Conservation (phyloP, 2,888 invertebrate species). For the Idaea aversata region DNA sequence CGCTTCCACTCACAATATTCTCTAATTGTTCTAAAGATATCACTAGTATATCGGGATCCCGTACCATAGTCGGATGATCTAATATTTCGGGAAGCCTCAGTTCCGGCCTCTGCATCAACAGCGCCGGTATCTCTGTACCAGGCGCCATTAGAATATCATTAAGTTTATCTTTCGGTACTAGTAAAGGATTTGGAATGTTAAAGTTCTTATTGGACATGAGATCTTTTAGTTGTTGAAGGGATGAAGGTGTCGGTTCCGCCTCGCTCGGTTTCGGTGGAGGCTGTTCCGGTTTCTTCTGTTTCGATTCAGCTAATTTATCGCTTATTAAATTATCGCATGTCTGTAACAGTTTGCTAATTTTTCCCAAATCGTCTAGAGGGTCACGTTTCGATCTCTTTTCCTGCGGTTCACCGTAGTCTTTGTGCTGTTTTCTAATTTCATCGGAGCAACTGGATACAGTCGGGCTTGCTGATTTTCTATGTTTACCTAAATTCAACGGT, state of each 20-base stretch:
- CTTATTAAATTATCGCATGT: constrained; percentile 43
- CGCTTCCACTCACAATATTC: constrained; percentile 78
- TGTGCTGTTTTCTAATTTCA: constrained; percentile 81
- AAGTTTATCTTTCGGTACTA: constrained; percentile 88
- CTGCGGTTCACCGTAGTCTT: constrained; percentile 75
- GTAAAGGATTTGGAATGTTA: constrained; percentile 89
- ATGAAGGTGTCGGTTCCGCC: constrained; percentile 71
- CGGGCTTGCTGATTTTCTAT: constrained; percentile 84
- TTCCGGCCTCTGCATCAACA: constrained; percentile 86
- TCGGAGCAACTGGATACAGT: constrained; percentile 88
- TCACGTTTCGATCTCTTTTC: constrained; percentile 65
- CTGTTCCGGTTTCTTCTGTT: constrained; percentile 51
- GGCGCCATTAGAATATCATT: constrained; percentile 86
- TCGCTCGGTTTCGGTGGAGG: constrained; percentile 49
- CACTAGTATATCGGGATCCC: constrained; percentile 89
- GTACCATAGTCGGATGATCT: constrained; percentile 85
- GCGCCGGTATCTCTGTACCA: constrained; percentile 87
- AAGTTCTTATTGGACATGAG: constrained; percentile 84
- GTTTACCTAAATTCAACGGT: constrained; percentile 85
- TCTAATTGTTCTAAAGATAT: constrained; percentile 88
- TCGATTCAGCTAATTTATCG: constrained; percentile 40
- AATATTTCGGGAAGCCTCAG: constrained; percentile 87
- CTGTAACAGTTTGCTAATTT: constrained; percentile 64
- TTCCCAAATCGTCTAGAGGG: constrained; percentile 58
- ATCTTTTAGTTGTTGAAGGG: constrained; percentile 85